Evolutionary conservation across 2,797 vertebrate species (phyloP).

Genomic region (Ptychadena robeensis): DNA sequence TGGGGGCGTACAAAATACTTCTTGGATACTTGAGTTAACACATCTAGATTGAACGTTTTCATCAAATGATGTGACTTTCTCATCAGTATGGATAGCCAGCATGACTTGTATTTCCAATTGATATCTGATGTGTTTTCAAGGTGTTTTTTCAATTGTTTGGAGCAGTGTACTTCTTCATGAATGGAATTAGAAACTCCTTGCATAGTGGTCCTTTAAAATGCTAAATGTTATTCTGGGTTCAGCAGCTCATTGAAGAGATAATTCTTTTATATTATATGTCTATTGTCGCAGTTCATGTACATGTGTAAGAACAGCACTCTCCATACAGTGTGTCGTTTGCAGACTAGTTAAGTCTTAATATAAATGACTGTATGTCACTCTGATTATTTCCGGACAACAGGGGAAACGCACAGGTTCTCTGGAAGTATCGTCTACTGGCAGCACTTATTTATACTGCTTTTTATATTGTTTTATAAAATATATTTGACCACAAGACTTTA

Average conservation of each 20-base stretch:
- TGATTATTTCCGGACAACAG: background rate
- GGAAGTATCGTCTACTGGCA: slow-evolving; percentile 15
- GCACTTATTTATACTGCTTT: slow-evolving; percentile 50
- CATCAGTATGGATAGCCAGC: too few relatives aligned
- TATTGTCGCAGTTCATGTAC: background rate
- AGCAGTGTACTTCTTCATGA: background rate
- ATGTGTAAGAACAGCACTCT: slow-evolving; percentile 4
- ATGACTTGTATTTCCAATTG: too few relatives aligned
- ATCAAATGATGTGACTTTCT: too few relatives aligned
- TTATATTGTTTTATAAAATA: slow-evolving; percentile 44
- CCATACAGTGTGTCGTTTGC: background rate
- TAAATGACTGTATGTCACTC: background rate
- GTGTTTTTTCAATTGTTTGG: too few relatives aligned
- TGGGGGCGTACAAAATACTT: too few relatives aligned
- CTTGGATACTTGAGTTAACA: too few relatives aligned
- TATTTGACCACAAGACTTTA: background rate
- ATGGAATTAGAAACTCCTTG: background rate
- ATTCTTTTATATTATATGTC: background rate
- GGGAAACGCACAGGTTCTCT: background rate
- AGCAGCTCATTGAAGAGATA: background rate
- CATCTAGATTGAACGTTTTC: too few relatives aligned
- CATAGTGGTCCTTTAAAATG: background rate
- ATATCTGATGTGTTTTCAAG: too few relatives aligned
- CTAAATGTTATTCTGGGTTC: background rate
- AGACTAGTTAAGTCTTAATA: background rate